Evolutionary conservation across 2,888 invertebrate genomes (phyloP), one percentile per base, ranked within the genome.

Genomic region (Strigamia transsilvanica): DNA sequence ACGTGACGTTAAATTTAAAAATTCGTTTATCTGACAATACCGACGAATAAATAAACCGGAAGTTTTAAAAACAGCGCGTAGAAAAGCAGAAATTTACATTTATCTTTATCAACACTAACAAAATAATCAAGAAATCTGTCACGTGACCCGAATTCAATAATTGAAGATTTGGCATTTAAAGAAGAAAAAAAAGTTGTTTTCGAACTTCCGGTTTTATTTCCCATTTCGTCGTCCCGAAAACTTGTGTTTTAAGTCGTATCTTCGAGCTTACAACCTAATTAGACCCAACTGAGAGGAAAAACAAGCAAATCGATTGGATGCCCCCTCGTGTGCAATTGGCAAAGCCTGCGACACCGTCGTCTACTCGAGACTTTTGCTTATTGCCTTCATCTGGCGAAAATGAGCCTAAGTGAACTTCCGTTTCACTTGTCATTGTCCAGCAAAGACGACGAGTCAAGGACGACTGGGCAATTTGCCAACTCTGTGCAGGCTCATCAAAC

Each of bases 341-440:
- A 73, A 27, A 23, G 73, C 56, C 18, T 18, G 56, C n/a, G 56
- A n/a, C 56, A 18, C 56, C 12, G 73, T 66, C 38, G 38, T 73
- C 73, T 32, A 32, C 73, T 27, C 23, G 13, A 32, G 73, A 32
- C 73, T 32, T 32, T 32, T 73, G 73, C 56, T 73, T 73, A 73
- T 73, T 73, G 73, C 73, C 73, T 23, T 73, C 73, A 73, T 73
- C 73, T 32, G 73, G 32, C 27, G 32, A 73, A 27, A 73, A 27
- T 2, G 73, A 73, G 27, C 15, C 73, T 73, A 73, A 73, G 73
- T 73, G 73, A 32, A 73, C 73, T 73, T 73, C 73, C 73, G 73
- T 73, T 73, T 73, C 32, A 32, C 56, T 73, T 32, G 27, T 32
- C 73, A 32, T 73, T 73, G 73, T 73, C 73, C 73, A 73, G n/a